Evolutionary conservation across 2,888 invertebrate species (phyloP).

Genomic region (Himalopsyche anomala): DNA sequence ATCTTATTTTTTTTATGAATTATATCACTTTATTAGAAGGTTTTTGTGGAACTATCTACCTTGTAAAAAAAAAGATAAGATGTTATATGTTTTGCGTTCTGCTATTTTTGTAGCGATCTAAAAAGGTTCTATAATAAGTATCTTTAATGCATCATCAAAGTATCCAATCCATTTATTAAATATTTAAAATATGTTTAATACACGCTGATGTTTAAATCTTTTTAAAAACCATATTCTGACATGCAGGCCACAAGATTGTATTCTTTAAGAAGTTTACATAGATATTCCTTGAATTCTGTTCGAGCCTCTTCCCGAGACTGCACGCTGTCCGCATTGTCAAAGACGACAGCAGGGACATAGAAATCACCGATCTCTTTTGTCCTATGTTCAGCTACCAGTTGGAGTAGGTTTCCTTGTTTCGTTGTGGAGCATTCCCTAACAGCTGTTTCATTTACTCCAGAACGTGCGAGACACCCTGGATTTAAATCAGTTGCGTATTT

Average conservation of each 20-base stretch:
- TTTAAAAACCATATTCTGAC: no score
- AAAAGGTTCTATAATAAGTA: no score
- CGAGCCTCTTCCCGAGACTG: slow-evolving; percentile 65
- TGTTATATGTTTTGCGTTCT: no score
- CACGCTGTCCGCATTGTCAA: slow-evolving; percentile 69
- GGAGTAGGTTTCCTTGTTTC: slow-evolving; percentile 69
- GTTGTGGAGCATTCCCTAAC: slow-evolving; percentile 53
- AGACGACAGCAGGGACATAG: slow-evolving; percentile 71
- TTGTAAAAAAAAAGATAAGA: no score
- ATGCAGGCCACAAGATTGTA: slow-evolving; percentile 52
- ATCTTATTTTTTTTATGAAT: no score
- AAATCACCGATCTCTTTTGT: slow-evolving; percentile 69
- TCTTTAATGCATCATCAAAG: no score
- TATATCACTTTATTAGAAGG: no score
- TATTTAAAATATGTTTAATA: no score
- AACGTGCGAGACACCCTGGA: slow-evolving; percentile 70
- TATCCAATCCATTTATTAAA: no score
- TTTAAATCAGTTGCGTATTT: slow-evolving; percentile 68
- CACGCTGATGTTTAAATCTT: no score
- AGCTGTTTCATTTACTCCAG: slow-evolving; percentile 69
- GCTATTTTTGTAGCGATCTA: no score
- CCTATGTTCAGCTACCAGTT: slow-evolving; percentile 68
- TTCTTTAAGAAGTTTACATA: slow-evolving; percentile 53
- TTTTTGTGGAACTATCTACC: no score
- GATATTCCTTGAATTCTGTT: slow-evolving; percentile 54